phyloP scores from a whole-genome alignment of 2,113 vertebrate species.

The Semnornis frantzii region DNA sequence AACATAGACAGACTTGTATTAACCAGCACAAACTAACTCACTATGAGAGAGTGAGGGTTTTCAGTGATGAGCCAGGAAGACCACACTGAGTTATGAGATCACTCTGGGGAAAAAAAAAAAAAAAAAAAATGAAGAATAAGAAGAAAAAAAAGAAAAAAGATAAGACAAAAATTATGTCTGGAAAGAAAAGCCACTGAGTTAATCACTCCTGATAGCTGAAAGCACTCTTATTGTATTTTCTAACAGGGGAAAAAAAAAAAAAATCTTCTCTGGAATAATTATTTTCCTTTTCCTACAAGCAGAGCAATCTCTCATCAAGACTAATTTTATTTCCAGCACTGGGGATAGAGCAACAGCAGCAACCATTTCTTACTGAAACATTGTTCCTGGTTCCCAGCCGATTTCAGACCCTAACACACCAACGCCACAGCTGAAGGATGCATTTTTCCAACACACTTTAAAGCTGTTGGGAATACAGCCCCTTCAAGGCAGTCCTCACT shows the following conservation, averaged over 20 bases:
- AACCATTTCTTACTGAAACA: neutral
- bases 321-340: neutral
- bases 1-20: neutral
- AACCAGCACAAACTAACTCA: neutral
- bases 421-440: neutral
- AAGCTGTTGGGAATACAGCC: neutral
- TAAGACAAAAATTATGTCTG: too few relatives aligned
- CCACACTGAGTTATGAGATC: fast-evolving
- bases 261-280: neutral
- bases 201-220: neutral
- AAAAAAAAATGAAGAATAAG: neutral
- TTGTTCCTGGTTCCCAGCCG: neutral
- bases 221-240: neutral
- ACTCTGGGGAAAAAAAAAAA: neutral
- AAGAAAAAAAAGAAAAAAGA: neutral
- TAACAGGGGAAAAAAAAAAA: neutral
- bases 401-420: neutral
- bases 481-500: neutral
- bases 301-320: neutral
- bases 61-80: neutral
- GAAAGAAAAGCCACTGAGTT: neutral
- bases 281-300: neutral
- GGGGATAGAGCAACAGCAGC: neutral
- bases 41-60: neutral
- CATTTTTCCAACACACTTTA: neutral